Conservation (phyloP, 2,113 vertebrate genomes). For the Thunnus thynnus region DNA sequence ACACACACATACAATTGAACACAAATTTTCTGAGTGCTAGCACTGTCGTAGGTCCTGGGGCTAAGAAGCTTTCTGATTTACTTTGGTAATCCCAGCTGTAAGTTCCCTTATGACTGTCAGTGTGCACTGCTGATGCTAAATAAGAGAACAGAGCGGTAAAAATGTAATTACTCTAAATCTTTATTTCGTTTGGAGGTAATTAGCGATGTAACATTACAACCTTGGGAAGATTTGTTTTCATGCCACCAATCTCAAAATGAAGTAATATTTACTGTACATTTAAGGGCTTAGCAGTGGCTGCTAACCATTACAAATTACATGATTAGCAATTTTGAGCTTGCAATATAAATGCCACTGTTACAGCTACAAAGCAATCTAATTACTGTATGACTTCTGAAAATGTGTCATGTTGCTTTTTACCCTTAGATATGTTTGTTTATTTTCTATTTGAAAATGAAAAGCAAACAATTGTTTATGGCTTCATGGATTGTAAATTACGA, state of each 20-base stretch:
- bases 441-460: not conserved
- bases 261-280: conserved; percentile 55
- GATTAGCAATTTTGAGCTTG: conserved; percentile 20
- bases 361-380: not conserved
- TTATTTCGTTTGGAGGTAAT: conserved; percentile 74
- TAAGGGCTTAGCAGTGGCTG: conserved; percentile 6
- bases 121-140: conserved; percentile 50
- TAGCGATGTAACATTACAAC: conserved; percentile 62
- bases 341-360: conserved; percentile 17
- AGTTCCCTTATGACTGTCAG: conserved; percentile 65
- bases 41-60: conserved; percentile 63
- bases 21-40: conserved; percentile 36
- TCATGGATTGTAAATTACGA: not conserved
- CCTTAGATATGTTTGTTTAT: not conserved
- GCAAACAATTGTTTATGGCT: not conserved
- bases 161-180: conserved; percentile 78
- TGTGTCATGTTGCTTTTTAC: not conserved
- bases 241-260: conserved; percentile 24
- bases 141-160: conserved; percentile 49
- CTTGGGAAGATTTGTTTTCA: conserved; percentile 41
- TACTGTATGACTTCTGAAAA: conserved; percentile 2
- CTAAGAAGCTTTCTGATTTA: conserved; percentile 80
- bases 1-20: conserved; percentile 17
- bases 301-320: conserved; percentile 43
- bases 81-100: conserved; percentile 78